Evolutionary conservation across 1,140 invertebrate species (phyloP), one percentile per base, ranked within the genome.

Genomic region (Euwallacea similis): DNA sequence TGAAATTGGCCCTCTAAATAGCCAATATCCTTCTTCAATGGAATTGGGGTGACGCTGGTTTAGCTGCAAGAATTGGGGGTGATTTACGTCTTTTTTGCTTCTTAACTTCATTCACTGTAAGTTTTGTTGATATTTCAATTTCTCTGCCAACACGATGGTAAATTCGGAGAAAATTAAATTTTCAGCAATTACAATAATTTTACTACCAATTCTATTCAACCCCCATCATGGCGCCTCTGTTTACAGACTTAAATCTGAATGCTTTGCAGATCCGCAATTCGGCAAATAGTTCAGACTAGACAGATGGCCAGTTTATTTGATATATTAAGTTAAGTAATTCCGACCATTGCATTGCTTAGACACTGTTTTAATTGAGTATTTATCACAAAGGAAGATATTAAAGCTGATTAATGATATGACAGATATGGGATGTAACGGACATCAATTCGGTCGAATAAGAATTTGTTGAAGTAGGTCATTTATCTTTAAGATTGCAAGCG

Each of bases 1-100:
- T 13, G n/a, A 59, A 69, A 69, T 59, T 59, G 54, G 13, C 56
- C 46, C 61, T 46, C 54, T 33, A 61, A 67, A 69, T 69, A 50
- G 66, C 58, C 56, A 69, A 69, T 69, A 60, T 69, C 66, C 66
- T 33, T 33, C 21, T 33, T 33, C 21, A 33, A 33, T 33, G 21
- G 21, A 13, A 50, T 13, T 50, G 47, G 10, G 47, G 47, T 50
- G 47, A 50, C 47, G 10, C 10, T 13, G 47, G 47, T 11, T 50
- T 11, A 50, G 47, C 10, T 11, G 47, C 13, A 50, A 10, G 47
- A 11, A 50, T 50, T 11, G 47, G 6, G 13, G 10, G 47, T 11
- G 13, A 50, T 50, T 50, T 11, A 50, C 10, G 10, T 13, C 13
- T 10, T 50, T 11, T 50, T 50, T 50, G 10, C 13, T 50, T 50